Conservation (phyloP, 92 coral and sea anemone genomes). For the Porites evermanni region DNA sequence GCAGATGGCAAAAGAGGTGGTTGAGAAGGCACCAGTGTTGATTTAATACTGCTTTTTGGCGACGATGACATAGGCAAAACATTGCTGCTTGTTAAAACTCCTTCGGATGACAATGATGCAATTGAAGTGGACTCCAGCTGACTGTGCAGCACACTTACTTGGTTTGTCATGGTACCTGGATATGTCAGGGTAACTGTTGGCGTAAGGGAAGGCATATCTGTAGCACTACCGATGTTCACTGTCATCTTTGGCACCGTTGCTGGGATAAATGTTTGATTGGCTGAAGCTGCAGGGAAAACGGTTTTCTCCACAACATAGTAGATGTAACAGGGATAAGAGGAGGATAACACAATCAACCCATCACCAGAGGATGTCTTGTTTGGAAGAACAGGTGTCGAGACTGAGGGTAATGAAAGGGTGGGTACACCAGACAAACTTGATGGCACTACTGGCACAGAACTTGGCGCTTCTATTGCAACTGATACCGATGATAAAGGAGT, state of each 20-base stretch:
- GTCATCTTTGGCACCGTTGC: slow-evolving; percentile 53
- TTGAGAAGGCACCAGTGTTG: background rate
- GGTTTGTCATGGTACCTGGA: slow-evolving; percentile 39
- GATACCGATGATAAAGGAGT: background rate
- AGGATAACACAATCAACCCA: slow-evolving; percentile 64
- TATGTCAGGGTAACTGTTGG: slow-evolving; percentile 57
- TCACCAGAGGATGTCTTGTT: slow-evolving; percentile 26
- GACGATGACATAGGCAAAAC: background rate
- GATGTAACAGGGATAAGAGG: slow-evolving; percentile 78
- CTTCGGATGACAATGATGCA: background rate
- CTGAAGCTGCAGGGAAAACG: slow-evolving; percentile 62
- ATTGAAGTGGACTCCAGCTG: background rate
- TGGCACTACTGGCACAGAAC: background rate
- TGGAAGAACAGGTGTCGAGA: slow-evolving; percentile 2
- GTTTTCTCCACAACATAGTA: slow-evolving; percentile 78
- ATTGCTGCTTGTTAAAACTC: background rate
- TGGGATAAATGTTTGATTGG: slow-evolving; percentile 48
- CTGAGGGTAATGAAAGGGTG: background rate
- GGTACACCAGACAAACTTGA: background rate
- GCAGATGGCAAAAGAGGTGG: background rate
- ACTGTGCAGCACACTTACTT: background rate
- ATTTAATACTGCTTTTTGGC: background rate
- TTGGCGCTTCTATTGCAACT: background rate
- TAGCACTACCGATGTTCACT: slow-evolving; percentile 44
- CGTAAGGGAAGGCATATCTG: slow-evolving; percentile 1